Evolutionary conservation across 2,113 vertebrate species (phyloP).

Genomic region (Perognathus longimembris): DNA sequence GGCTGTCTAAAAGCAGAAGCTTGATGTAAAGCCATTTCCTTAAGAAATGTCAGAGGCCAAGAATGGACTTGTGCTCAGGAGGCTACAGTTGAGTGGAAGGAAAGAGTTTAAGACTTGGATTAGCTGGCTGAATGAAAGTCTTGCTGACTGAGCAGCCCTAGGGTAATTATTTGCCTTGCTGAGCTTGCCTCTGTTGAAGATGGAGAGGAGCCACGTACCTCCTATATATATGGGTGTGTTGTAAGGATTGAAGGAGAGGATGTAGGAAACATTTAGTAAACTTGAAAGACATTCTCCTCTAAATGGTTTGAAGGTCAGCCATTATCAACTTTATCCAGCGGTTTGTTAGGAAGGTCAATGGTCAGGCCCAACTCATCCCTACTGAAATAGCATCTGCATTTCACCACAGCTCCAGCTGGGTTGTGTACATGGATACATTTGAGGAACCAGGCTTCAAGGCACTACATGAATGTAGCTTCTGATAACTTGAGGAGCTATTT

Average conservation of each 20-base stretch:
- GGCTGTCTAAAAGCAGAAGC: not conserved
- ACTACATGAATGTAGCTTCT: not conserved
- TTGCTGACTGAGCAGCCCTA: not conserved
- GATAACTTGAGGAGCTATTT: not conserved
- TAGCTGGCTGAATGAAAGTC: not conserved
- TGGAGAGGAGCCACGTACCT: not conserved
- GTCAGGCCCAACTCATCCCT: not conserved
- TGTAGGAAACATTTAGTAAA: not conserved
- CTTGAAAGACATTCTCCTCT: not conserved
- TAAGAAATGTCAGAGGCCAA: rapidly evolving
- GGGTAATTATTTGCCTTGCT: not conserved
- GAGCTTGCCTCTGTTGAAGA: not conserved
- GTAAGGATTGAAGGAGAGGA: not conserved
- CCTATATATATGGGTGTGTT: not conserved
- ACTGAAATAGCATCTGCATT: not conserved
- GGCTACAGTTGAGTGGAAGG: not conserved
- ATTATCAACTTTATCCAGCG: not conserved
- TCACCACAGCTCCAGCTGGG: too few species aligned
- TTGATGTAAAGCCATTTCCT: not conserved
- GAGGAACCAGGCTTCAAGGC: not conserved
- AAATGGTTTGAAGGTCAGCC: rapidly evolving
- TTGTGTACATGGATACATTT: not conserved
- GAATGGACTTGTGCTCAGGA: not conserved
- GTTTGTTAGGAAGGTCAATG: not conserved
- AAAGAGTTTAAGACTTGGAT: not conserved